Evolutionary conservation across 1,140 invertebrate genomes (phyloP).

Genomic region (Drosophila mauritiana): DNA sequence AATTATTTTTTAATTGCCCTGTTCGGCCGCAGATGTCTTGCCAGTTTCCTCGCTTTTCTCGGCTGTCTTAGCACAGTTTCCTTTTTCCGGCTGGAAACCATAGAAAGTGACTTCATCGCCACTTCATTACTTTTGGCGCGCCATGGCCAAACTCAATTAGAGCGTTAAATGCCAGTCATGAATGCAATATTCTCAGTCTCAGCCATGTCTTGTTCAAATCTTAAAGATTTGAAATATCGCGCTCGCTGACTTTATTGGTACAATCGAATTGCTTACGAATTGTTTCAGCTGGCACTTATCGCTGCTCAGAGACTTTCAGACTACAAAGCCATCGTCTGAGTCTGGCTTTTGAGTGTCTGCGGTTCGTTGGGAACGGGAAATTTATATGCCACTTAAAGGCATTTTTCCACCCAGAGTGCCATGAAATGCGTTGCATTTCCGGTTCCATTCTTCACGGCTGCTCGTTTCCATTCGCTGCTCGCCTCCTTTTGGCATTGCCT

Average conservation of each 20-base stretch:
- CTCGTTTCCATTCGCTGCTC: constrained; percentile 11
- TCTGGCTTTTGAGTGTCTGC: constrained; percentile 19
- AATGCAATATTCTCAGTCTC: not conserved
- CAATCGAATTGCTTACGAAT: constrained; percentile 33
- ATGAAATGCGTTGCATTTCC: constrained; percentile 56
- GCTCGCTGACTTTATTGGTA: constrained; percentile 9
- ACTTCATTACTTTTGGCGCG: constrained; percentile 37
- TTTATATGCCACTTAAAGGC: constrained; percentile 70
- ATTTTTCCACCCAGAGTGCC: constrained; percentile 51
- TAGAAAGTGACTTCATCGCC: constrained; percentile 30
- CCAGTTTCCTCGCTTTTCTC: constrained; percentile 14
- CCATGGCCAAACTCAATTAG: constrained; percentile 49
- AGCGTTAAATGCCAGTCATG: constrained; percentile 10
- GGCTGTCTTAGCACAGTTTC: not conserved
- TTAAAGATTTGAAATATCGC: constrained; percentile 17
- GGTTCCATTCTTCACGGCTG: constrained; percentile 16
- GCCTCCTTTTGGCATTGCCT: constrained; percentile 6
- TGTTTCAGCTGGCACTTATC: constrained; percentile 41
- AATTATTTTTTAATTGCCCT: constrained; percentile 60
- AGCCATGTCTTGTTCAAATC: not conserved
- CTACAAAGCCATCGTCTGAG: constrained; percentile 15
- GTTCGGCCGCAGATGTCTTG: constrained; percentile 16
- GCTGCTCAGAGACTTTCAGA: constrained; percentile 4
- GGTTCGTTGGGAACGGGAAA: constrained; percentile 34
- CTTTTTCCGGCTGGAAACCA: constrained; percentile 11